A percentile compares a stretch with the other conserved stretches of the same genome.
Evolutionary conservation across 2,113 vertebrate species (phyloP).

Genomic region (Rhinichthys klamathensis): DNA sequence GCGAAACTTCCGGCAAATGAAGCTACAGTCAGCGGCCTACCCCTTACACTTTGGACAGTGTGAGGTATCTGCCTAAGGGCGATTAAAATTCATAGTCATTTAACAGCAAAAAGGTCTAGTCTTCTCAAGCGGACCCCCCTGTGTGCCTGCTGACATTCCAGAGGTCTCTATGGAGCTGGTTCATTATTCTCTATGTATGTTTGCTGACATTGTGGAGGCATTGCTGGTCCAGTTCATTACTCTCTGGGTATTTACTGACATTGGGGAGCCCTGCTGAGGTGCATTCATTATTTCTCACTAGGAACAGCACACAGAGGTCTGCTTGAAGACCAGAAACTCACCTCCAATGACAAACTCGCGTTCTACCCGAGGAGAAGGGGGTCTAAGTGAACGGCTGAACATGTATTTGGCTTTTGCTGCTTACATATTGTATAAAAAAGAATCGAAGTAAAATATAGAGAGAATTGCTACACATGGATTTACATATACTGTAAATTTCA

Average conservation of each 20-base stretch:
- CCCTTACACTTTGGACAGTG: not conserved
- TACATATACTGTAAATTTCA: not conserved
- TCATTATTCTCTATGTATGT: slow-evolving; percentile 55
- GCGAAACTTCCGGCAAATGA: not conserved
- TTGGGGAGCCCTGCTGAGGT: slow-evolving; percentile 43
- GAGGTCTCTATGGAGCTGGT: slow-evolving; percentile 40
- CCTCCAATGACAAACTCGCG: not conserved
- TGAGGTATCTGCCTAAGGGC: slow-evolving; percentile 28
- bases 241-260: slow-evolving; percentile 56
- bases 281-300: slow-evolving; percentile 54
- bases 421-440: not conserved
- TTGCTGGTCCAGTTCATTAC: slow-evolving; percentile 56
- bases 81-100: slow-evolving; percentile 46
- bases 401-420: not conserved
- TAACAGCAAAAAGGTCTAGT: slow-evolving; percentile 34
- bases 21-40: slow-evolving; percentile 18
- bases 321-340: not conserved
- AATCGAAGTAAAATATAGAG: not conserved
- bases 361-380: not conserved
- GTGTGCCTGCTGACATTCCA: slow-evolving; percentile 52
- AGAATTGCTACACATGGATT: not conserved
- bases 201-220: slow-evolving; percentile 52
- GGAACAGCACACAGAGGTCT: slow-evolving; percentile 22
- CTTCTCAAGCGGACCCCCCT: slow-evolving; percentile 32
- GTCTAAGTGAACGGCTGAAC: not conserved